Evolutionary conservation across 2,888 invertebrate genomes (phyloP).

Genomic region (Cerceris rybyensis): DNA sequence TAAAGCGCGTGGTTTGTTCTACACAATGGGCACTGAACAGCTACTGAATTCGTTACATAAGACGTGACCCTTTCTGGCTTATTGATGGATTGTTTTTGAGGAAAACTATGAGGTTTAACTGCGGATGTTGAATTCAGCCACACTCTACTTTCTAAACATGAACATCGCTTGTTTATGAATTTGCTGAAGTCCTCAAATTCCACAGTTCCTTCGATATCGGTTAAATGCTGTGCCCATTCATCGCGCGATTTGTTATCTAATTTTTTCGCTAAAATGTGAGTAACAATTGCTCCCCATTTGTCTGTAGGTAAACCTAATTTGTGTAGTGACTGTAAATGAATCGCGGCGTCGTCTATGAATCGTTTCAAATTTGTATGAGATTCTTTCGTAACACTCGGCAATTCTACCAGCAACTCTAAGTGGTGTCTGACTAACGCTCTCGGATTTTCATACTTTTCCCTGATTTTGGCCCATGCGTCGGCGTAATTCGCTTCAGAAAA

Average conservation of each 20-base stretch:
- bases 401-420: neutral
- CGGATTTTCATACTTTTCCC: neutral
- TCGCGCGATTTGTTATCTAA: neutral
- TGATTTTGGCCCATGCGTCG: neutral
- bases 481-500: constrained; percentile 18
- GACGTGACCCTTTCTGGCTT: neutral
- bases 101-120: neutral
- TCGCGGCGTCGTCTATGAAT: neutral
- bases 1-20: neutral
- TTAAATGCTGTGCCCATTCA: neutral
- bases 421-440: neutral
- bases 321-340: neutral
- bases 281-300: neutral
- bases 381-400: neutral
- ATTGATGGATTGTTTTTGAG: neutral
- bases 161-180: neutral
- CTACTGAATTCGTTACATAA: neutral
- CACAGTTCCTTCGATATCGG: neutral
- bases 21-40: neutral
- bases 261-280: neutral
- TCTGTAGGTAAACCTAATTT: neutral
- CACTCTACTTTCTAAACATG: neutral
- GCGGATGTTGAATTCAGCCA: neutral
- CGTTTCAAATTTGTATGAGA: neutral
- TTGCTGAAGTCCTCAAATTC: neutral